These are phyloP conservation scores for Chrysomallon squamiferum DNA, from an alignment of 1,140 invertebrate species.

Conservation along the genomic window DNA sequence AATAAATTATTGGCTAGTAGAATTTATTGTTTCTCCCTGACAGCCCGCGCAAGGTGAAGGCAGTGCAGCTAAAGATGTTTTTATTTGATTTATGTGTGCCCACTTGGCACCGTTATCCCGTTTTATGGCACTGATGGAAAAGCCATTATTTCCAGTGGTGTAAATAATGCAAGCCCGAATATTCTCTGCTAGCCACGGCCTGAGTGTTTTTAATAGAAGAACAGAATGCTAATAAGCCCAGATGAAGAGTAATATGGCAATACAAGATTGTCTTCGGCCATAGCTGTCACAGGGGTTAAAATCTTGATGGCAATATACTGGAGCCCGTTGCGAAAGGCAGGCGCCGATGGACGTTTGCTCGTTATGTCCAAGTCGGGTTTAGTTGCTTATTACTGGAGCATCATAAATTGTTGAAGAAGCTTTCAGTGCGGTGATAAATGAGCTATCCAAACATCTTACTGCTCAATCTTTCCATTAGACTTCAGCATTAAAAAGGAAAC, in stretches of 20 bases:
- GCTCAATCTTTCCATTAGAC: too few relatives aligned
- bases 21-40: slow-evolving; percentile 18
- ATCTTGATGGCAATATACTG: not conserved
- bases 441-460: too few relatives aligned
- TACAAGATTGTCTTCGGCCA: not conserved
- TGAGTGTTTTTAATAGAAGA: slow-evolving; percentile 2
- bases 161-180: slow-evolving; percentile 1
- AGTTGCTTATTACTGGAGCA: slow-evolving; percentile 1
- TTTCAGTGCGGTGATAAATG: too few relatives aligned
- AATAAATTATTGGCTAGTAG: slow-evolving; percentile 15
- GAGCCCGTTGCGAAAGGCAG: not conserved
- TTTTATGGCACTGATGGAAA: slow-evolving; percentile 13
- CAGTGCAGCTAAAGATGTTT: slow-evolving; percentile 4
- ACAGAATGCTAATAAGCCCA: not conserved
- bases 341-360: too few relatives aligned
- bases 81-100: slow-evolving; percentile 7
- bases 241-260: slow-evolving; percentile 6
- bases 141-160: slow-evolving; percentile 7
- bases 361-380: not conserved
- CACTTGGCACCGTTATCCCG: not conserved
- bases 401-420: too few relatives aligned
- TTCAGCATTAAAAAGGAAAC: too few relatives aligned
- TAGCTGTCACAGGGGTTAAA: not conserved
- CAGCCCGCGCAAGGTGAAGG: slow-evolving; percentile 7
- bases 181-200: not conserved